Evolutionary conservation across 2,888 invertebrate species (phyloP).

Genomic region (Oxytorus armatus): DNA sequence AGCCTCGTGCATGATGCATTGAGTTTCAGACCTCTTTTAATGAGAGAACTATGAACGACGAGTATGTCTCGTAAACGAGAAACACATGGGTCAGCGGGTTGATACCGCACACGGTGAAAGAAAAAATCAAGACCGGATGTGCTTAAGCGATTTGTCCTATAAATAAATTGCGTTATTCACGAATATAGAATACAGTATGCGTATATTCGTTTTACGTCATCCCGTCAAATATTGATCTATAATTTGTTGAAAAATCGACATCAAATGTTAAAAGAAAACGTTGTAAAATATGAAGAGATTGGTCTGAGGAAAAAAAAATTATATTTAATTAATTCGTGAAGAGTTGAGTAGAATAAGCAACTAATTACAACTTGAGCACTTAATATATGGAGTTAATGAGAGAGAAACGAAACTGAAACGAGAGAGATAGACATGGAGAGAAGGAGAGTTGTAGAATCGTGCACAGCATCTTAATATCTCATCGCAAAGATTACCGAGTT

Average conservation of each 20-base stretch:
- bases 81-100: slow-evolving; percentile 53
- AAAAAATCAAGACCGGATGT: slow-evolving; percentile 34
- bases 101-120: slow-evolving; percentile 31
- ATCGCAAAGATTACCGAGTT: slow-evolving; percentile 39
- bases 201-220: neutral
- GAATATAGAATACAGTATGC: neutral
- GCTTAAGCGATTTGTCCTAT: slow-evolving; percentile 42
- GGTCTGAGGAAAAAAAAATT: no score
- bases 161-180: slow-evolving; percentile 26
- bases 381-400: slow-evolving; percentile 13
- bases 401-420: neutral
- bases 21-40: slow-evolving; percentile 37
- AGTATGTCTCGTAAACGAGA: slow-evolving; percentile 34
- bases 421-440: slow-evolving; percentile 1
- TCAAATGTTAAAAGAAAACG: neutral
- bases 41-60: slow-evolving; percentile 25
- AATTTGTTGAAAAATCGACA: no score
- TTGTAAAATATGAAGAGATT: no score
- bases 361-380: neutral
- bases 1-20: neutral
- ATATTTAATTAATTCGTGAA: no score
- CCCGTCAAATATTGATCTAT: no score
- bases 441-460: neutral
- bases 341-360: no score
- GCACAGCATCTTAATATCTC: slow-evolving; percentile 44